Conservation (phyloP, 2,888 invertebrate genomes). For the Eumacrocentrus americanus region DNA sequence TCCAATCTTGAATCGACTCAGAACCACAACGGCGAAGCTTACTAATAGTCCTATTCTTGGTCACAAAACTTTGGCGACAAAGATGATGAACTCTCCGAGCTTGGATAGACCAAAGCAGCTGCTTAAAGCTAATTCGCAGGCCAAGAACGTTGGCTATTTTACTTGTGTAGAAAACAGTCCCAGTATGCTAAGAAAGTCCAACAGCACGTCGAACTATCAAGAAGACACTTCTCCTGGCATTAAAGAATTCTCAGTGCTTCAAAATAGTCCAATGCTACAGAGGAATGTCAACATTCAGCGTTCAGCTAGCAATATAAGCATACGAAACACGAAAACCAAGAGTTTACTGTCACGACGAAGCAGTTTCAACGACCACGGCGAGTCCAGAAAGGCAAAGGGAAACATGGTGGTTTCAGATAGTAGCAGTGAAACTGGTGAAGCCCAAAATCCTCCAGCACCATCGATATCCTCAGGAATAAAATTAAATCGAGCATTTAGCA, state of each 20-base stretch:
- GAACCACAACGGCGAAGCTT: conserved; percentile 48
- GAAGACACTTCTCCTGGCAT: conserved; percentile 40
- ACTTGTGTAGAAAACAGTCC: conserved; percentile 54
- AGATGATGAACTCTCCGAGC: conserved; percentile 44
- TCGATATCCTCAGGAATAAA: conserved; percentile 51
- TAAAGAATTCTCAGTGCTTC: conserved; percentile 41
- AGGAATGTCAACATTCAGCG: conserved; percentile 56
- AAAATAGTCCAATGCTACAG: conserved; percentile 45
- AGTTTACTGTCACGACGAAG: conserved; percentile 43
- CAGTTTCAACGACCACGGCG: conserved; percentile 50
- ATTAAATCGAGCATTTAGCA: conserved; percentile 51
- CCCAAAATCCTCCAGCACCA: conserved; percentile 37
- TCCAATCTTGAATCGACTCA: conserved; percentile 47
- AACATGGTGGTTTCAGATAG: conserved; percentile 46
- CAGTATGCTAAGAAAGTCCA: conserved; percentile 53
- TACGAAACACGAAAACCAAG: conserved; percentile 50
- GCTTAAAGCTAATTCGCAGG: conserved; percentile 40
- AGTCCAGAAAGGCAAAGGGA: conserved; percentile 37
- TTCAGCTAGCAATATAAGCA: conserved; percentile 62
- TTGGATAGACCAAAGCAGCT: conserved; percentile 47
- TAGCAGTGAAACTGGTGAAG: conserved; percentile 52
- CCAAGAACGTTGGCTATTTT: conserved; percentile 52
- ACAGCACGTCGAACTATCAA: conserved; percentile 50
- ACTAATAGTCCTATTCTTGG: conserved; percentile 51
- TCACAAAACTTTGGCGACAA: conserved; percentile 44